Percentiles rank a stretch among this genome's conserved stretches.
These are phyloP conservation scores for Fistularia tabacaria DNA, from an alignment of 2,797 vertebrate species.

Conservation along the genomic window DNA sequence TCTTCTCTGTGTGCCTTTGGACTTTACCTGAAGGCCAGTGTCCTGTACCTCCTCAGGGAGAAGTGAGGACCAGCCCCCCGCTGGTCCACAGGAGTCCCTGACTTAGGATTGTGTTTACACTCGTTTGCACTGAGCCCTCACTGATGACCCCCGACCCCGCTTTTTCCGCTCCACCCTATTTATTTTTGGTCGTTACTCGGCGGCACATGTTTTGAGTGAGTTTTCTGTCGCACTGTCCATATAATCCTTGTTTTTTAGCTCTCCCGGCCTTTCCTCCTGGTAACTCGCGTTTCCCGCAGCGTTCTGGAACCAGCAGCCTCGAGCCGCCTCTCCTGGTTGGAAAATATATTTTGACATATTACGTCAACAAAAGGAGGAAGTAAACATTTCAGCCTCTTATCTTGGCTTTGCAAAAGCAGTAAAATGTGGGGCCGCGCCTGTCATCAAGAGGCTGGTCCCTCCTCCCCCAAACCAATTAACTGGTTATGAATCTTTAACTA, in stretches of 20 bases:
- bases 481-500: too few relatives aligned
- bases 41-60: conserved; percentile 88
- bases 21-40: conserved; percentile 86
- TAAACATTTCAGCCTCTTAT: too few relatives aligned
- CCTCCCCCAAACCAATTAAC: too few relatives aligned
- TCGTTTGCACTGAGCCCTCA: conserved; percentile 60
- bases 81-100: conserved; percentile 28
- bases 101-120: conserved; percentile 66
- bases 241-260: too few relatives aligned
- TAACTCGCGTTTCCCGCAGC: too few relatives aligned
- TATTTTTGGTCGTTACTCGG: conserved; percentile 44
- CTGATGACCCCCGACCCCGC: conserved; percentile 4
- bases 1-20: conserved; percentile 81
- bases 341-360: background rate
- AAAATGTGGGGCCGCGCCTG: too few relatives aligned
- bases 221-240: background rate
- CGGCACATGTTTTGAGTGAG: conserved; percentile 22
- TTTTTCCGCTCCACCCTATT: conserved; percentile 31
- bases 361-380: too few relatives aligned
- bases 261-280: background rate
- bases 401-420: too few relatives aligned
- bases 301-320: too few relatives aligned
- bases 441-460: too few relatives aligned
- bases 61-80: conserved; percentile 76
- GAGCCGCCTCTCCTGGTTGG: background rate